Conservation (phyloP, 2,888 invertebrate species). For the Pelosia muscerda region DNA sequence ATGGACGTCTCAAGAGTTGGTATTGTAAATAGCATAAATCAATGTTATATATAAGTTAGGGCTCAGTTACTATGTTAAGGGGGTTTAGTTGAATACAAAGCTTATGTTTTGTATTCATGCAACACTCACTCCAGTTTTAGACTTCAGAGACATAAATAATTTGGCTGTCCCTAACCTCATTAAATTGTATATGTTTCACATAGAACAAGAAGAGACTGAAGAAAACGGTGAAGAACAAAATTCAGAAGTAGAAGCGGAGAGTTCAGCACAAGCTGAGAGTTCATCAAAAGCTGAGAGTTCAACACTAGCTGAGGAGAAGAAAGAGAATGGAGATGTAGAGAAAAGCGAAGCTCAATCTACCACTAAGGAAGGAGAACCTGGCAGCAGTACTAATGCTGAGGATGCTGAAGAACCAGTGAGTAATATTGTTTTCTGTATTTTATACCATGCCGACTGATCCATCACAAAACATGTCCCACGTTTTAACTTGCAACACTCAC, state of each 20-base stretch:
- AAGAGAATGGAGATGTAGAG: slow-evolving; percentile 57
- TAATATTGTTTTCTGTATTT: slow-evolving; percentile 15
- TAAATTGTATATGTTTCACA: neutral
- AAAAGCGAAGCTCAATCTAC: slow-evolving; percentile 68
- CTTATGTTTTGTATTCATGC: too few species aligned
- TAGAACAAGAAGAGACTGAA: slow-evolving; percentile 62
- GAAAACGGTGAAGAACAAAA: slow-evolving; percentile 88
- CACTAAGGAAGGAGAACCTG: slow-evolving; percentile 67
- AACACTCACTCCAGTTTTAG: too few species aligned
- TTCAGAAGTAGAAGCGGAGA: slow-evolving; percentile 63
- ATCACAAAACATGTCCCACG: too few species aligned
- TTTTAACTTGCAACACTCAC: too few species aligned
- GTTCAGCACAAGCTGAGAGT: slow-evolving; percentile 63
- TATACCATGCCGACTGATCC: too few species aligned
- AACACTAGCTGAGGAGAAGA: slow-evolving; percentile 61
- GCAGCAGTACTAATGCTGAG: slow-evolving; percentile 56
- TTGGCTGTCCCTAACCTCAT: neutral
- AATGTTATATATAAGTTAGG: too few species aligned
- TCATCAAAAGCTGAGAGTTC: slow-evolving; percentile 66
- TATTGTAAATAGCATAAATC: too few species aligned
- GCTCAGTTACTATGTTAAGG: too few species aligned
- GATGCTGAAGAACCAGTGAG: slow-evolving; percentile 69
- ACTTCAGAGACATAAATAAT: too few species aligned
- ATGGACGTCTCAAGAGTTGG: too few species aligned
- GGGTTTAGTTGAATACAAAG: too few species aligned